Conservation (phyloP, 2,113 vertebrate genomes). For the Phainopepla nitens region DNA sequence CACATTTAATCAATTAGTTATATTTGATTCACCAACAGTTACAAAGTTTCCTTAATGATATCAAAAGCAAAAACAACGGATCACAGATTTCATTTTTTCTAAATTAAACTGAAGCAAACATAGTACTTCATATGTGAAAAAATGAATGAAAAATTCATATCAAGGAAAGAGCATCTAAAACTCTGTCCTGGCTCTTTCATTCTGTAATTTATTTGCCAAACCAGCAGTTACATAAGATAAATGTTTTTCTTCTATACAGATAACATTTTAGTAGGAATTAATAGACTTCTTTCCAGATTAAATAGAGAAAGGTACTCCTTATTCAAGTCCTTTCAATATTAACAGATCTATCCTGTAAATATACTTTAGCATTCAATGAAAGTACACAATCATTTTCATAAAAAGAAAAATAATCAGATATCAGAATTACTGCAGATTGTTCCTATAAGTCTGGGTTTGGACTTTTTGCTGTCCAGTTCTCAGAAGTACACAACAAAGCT, state of each 20-base stretch:
- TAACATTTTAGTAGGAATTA: not conserved
- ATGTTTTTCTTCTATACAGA: not conserved
- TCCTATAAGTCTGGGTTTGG: not conserved
- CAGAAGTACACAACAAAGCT: not conserved
- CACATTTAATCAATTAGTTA: conserved; percentile 63
- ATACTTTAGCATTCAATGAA: not conserved
- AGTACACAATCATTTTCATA: not conserved
- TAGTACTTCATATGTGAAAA: not conserved
- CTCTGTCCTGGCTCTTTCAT: not conserved
- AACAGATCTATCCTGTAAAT: not conserved
- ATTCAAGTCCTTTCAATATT: not conserved
- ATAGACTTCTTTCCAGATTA: not conserved
- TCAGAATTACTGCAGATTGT: not conserved
- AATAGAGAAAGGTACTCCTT: not conserved
- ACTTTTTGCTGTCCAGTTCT: not conserved
- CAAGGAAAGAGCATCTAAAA: not conserved
- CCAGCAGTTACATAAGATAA: not conserved
- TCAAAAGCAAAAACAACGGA: conserved; percentile 37
- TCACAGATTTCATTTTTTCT: not conserved
- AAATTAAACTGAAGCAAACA: not conserved
- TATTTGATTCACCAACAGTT: conserved; percentile 41
- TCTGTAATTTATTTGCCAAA: not conserved
- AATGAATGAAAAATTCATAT: not conserved
- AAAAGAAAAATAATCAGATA: not conserved
- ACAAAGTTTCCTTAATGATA: conserved; percentile 36